A percentile compares a stretch with the other conserved stretches of the same genome.
Conservation (phyloP, 2,888 invertebrate species). For the Limulus polyphemus region DNA sequence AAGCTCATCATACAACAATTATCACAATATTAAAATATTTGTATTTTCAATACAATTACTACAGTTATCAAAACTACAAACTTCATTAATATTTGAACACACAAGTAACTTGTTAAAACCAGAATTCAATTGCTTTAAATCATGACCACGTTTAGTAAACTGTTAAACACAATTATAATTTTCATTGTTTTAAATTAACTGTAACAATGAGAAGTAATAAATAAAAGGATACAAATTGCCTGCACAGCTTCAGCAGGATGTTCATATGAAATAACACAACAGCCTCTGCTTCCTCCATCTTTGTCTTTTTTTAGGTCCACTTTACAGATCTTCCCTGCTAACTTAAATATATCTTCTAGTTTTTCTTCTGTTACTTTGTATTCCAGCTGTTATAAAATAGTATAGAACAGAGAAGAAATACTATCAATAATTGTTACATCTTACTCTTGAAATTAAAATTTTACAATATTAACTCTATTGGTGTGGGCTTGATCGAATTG, state of each 20-base stretch:
- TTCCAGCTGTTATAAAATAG: constrained; percentile 58
- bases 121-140: too few species aligned
- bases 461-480: too few species aligned
- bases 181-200: neutral
- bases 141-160: neutral
- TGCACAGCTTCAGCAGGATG: constrained; percentile 96
- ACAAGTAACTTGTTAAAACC: too few species aligned
- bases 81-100: too few species aligned
- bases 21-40: too few species aligned
- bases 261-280: constrained; percentile 88
- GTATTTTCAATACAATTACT: too few species aligned
- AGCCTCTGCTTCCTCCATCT: constrained; percentile 90
- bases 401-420: neutral
- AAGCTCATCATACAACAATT: too few species aligned
- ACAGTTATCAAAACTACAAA: too few species aligned
- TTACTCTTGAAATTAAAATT: constrained; percentile 40
- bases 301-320: constrained; percentile 85
- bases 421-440: neutral
- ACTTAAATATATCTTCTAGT: constrained; percentile 84
- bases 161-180: neutral
- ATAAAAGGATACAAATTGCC: constrained; percentile 55
- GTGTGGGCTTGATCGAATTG: too few species aligned
- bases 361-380: constrained; percentile 89
- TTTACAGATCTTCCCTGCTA: constrained; percentile 82
- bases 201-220: neutral